Conservation (phyloP, 2,113 vertebrate genomes). For the Melierax canorus region DNA sequence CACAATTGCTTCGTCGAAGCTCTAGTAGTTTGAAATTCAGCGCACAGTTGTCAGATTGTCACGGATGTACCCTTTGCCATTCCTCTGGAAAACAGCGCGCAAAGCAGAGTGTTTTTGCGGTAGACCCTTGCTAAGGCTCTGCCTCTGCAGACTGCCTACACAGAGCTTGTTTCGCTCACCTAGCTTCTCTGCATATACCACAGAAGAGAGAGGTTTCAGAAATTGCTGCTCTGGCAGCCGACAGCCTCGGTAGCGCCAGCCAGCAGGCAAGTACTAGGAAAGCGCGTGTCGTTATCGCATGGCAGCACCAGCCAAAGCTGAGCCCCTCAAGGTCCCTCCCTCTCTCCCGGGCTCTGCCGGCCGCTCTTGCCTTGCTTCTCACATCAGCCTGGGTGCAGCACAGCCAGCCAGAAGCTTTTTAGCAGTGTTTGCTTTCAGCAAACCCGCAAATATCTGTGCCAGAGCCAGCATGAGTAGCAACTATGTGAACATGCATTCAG, state of each 20-base stretch:
- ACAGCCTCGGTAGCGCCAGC: too few species aligned
- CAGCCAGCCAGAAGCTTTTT: neutral
- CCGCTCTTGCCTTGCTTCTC: neutral
- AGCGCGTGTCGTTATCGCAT: accelerated
- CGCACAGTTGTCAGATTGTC: neutral
- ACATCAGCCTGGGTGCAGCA: neutral
- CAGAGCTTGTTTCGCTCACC: neutral
- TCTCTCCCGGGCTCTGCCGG: neutral
- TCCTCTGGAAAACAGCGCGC: neutral
- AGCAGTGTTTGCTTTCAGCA: neutral
- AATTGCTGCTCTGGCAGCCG: neutral
- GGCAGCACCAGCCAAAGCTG: neutral
- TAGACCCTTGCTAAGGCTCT: neutral
- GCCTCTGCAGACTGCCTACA: neutral
- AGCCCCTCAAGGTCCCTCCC: neutral
- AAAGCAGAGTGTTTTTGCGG: neutral
- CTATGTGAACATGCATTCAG: too few species aligned
- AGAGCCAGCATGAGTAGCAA: accelerated
- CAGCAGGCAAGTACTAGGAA: neutral
- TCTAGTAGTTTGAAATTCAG: neutral
- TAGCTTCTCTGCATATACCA: neutral
- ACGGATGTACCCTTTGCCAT: neutral
- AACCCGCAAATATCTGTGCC: neutral
- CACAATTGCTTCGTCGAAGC: neutral
- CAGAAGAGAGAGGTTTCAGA: neutral